Percentiles rank a stretch among this genome's conserved stretches.
These are phyloP conservation scores for Microcebus griseorufus DNA, from an alignment of 2,113 vertebrate species.

Conservation along the genomic window DNA sequence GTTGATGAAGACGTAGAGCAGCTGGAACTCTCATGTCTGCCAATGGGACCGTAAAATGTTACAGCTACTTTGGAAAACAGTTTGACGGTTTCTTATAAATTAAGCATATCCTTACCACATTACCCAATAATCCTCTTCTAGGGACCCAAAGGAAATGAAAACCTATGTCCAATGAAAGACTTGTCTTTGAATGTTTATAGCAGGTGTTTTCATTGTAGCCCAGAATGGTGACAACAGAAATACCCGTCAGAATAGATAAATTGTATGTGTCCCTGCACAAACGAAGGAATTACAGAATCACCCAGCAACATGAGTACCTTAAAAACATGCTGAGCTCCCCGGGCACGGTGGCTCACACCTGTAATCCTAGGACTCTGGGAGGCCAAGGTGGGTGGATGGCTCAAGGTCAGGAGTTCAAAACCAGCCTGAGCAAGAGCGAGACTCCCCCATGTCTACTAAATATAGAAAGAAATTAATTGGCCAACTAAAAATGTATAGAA, in stretches of 20 bases:
- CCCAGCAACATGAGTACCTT: background rate
- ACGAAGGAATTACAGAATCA: background rate
- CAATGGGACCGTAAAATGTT: background rate
- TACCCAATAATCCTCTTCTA: background rate
- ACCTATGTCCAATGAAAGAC: background rate
- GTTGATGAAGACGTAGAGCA: background rate
- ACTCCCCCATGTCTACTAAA: too few relatives aligned
- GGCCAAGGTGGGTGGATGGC: too few relatives aligned
- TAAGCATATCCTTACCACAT: background rate
- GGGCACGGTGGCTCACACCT: too few relatives aligned
- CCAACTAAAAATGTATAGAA: too few relatives aligned
- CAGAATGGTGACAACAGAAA: background rate
- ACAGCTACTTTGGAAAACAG: background rate
- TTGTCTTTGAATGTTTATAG: background rate
- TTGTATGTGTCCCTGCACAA: background rate
- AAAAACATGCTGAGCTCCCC: background rate
- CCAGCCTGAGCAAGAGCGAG: too few relatives aligned
- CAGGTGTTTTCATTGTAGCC: background rate
- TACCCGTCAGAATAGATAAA: background rate
- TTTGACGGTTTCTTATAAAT: background rate
- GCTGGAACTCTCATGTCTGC: fast-evolving
- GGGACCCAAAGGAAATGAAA: background rate
- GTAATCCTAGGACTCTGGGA: too few relatives aligned
- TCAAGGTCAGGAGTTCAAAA: too few relatives aligned
- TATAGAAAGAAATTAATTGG: too few relatives aligned